Percentiles rank a stretch among this genome's conserved stretches.
phyloP scores from a whole-genome alignment of 2,797 vertebrate genomes.

The Sebastes diploproa region DNA sequence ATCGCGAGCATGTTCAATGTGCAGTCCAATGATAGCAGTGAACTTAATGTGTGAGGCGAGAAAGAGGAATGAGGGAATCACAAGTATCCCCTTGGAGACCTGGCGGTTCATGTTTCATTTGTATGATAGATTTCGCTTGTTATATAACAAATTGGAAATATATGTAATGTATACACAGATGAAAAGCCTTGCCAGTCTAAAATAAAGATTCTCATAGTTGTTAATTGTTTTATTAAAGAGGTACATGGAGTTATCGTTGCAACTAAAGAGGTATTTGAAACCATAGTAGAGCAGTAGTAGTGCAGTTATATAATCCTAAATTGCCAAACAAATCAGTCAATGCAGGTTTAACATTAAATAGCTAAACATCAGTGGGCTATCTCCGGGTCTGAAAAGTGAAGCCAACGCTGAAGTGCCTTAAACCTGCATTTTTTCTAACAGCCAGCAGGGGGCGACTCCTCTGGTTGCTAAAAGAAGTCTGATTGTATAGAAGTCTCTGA shows the following conservation, averaged over 20 bases:
- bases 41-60: background rate
- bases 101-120: slow-evolving; percentile 10
- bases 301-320: background rate
- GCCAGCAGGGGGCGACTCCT: too few relatives aligned
- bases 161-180: background rate
- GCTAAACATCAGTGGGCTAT: background rate
- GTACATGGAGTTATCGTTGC: background rate
- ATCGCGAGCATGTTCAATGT: slow-evolving; percentile 24
- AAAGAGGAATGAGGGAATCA: background rate
- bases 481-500: too few relatives aligned
- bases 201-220: background rate
- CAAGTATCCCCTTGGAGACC: background rate
- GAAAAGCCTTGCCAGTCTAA: background rate
- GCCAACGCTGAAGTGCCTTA: too few relatives aligned
- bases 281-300: background rate
- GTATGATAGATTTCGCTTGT: background rate
- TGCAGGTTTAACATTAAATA: background rate
- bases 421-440: rapidly evolving
- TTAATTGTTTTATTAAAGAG: background rate
- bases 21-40: slow-evolving; percentile 14
- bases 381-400: too few relatives aligned
- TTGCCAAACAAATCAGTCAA: background rate
- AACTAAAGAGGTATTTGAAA: background rate
- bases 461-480: too few relatives aligned
- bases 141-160: background rate